Percentiles rank a stretch among this genome's conserved stretches.
Conservation (phyloP, 2,797 vertebrate species). For the Karalla daura region DNA sequence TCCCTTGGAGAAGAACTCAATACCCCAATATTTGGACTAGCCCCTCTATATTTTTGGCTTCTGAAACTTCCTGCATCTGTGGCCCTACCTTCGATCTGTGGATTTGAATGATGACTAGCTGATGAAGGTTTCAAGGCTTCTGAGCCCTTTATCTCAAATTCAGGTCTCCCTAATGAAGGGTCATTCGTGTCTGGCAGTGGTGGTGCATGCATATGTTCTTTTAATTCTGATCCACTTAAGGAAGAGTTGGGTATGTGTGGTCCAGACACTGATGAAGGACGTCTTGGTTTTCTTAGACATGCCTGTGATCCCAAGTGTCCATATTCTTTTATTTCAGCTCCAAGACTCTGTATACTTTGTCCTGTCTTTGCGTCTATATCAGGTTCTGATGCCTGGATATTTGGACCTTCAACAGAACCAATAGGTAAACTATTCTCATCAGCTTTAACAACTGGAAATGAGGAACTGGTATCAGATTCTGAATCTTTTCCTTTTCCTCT, state of each 20-base stretch:
- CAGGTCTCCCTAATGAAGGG: constrained; percentile 14
- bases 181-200: background rate
- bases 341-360: constrained; percentile 16
- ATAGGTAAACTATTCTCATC: constrained; percentile 32
- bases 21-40: constrained; percentile 9
- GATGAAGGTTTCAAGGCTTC: constrained; percentile 2
- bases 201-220: constrained; percentile 19
- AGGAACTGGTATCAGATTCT: constrained; percentile 5
- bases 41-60: constrained; percentile 20
- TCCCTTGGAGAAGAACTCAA: constrained; percentile 15
- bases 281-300: constrained; percentile 16
- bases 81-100: constrained; percentile 17
- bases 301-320: background rate
- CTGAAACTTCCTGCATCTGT: constrained; percentile 14
- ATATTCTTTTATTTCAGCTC: constrained; percentile 20
- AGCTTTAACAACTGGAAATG: constrained; percentile 22
- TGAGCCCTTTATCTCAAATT: constrained; percentile 1
- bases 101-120: constrained; percentile 11
- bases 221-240: constrained; percentile 4
- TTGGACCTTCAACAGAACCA: constrained; percentile 5
- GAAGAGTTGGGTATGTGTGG: constrained; percentile 22
- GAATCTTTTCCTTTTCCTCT: constrained; percentile 32
- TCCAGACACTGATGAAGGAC: constrained; percentile 18
- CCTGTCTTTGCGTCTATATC: background rate
- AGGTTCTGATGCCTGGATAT: constrained; percentile 14